Percentiles rank a stretch among this genome's conserved stretches.
These are phyloP conservation scores for Sarcophaga carnaria DNA, from an alignment of 2,888 invertebrate genomes.

Conservation along the genomic window DNA sequence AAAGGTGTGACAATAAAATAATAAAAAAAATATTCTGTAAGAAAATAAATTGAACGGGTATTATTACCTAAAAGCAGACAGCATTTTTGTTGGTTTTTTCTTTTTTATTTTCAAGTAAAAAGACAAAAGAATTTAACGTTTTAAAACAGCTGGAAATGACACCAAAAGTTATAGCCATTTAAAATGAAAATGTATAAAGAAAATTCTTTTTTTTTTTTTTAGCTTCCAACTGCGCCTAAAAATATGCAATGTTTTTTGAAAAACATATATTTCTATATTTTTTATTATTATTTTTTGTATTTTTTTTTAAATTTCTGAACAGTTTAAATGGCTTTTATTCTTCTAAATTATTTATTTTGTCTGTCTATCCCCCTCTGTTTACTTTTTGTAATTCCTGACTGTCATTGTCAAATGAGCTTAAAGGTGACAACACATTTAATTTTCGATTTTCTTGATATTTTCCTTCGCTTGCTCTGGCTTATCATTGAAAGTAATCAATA, in stretches of 20 bases:
- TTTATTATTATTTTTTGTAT: too few species aligned
- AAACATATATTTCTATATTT: too few species aligned
- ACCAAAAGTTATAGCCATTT: not conserved
- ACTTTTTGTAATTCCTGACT: not conserved
- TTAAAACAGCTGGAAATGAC: conserved; percentile 28
- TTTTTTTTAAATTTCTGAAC: not conserved
- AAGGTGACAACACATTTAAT: conserved; percentile 32
- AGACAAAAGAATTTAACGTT: not conserved
- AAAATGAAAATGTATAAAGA: not conserved
- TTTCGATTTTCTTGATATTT: not conserved
- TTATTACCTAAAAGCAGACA: conserved; percentile 24
- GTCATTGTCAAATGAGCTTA: conserved; percentile 23
- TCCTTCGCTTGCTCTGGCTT: not conserved
- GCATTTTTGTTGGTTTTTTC: not conserved
- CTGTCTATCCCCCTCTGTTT: not conserved
- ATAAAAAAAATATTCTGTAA: not conserved
- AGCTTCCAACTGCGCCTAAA: not conserved
- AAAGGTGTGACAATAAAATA: not conserved
- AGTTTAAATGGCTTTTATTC: not conserved
- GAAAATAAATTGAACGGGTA: conserved; percentile 7
- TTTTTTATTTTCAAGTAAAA: not conserved
- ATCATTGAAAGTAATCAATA: conserved; percentile 25
- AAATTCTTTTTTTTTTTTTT: not conserved
- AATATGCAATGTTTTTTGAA: not conserved
- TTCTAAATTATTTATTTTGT: not conserved